Conservation (phyloP, 1,140 invertebrate genomes). For the Drosophila bipectinata region DNA sequence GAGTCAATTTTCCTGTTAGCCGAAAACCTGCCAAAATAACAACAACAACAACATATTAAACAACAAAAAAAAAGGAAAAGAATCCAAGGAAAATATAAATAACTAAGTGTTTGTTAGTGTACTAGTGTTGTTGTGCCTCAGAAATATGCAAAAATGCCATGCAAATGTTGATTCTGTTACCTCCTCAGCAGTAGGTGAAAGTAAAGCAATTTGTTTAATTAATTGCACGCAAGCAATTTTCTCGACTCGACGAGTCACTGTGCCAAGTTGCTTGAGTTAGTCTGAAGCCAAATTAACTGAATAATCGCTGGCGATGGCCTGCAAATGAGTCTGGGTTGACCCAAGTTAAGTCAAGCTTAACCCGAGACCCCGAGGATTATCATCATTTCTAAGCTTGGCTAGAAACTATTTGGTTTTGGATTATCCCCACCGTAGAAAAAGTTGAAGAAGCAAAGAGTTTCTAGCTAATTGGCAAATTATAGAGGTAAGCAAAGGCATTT, state of each 20-base stretch:
- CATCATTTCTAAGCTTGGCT: not conserved
- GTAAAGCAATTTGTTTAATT: conserved; percentile 78
- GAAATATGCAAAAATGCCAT: conserved; percentile 51
- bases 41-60: conserved; percentile 6
- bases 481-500: conserved; percentile 14
- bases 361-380: not conserved
- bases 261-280: conserved; percentile 50
- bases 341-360: conserved; percentile 11
- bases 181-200: conserved; percentile 64
- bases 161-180: conserved; percentile 50
- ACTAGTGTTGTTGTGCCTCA: conserved; percentile 16
- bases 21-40: conserved; percentile 69
- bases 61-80: conserved; percentile 36
- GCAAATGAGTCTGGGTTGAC: conserved; percentile 19
- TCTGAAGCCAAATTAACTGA: conserved; percentile 35
- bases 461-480: not conserved
- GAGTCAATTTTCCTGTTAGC: conserved; percentile 78
- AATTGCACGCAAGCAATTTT: conserved; percentile 65
- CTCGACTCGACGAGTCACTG: conserved; percentile 32
- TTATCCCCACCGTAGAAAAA: conserved; percentile 1
- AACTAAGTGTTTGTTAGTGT: conserved; percentile 30
- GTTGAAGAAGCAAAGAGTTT: not conserved
- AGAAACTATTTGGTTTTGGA: conserved; percentile 22
- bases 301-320: conserved; percentile 28
- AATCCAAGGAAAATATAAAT: conserved; percentile 48